Evolutionary conservation across 2,888 invertebrate species (phyloP), one percentile per base, ranked within the genome.

Genomic region (Watsonalla cultraria): DNA sequence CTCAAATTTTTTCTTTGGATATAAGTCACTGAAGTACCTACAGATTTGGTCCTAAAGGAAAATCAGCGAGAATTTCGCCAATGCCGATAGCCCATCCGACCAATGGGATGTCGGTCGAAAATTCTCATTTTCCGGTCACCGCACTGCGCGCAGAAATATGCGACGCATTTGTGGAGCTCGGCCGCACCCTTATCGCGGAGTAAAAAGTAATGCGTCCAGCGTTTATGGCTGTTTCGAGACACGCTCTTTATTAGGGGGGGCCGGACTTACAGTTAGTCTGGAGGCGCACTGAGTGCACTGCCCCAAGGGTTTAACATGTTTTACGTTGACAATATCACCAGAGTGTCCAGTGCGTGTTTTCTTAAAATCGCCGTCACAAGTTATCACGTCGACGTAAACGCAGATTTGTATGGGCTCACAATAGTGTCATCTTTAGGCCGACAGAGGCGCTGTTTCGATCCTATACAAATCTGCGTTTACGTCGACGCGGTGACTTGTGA

Each of bases 211-310:
- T 90, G 90, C 83, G 82, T 74, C 79, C 83, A 77, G 86, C 86
- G 85, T 89, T 90, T 90, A 90, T 88, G 86, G 90, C 84, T 86
- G 87, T 85, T 87, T 83, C 84, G 89, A 84, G 90, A 86, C 89
- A 86, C 84, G 84, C 86, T 84, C 87, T 88, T 87, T 90, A 90
- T 90, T 88, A 84, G 83, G 65, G 76, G 82, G 86, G 89, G 87
- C 78, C 69, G 77, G 71, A 61, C 70, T 66, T 64, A 61, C 60
- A 42, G 33, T 7, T 13, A 54, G 59, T 72, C 48, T 59, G 24
- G 61, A 47, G 57, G 34, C 53, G 63, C 67, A 82, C 68, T 54
- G 69, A 53, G 79, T 35, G 62, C 50, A 2, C 2, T 24, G 24
- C 4, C 24, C 24, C n/a, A 49, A 53, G 42, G 42, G 24, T 49